Evolutionary conservation across 1,140 invertebrate genomes (phyloP).

Genomic region (Scaptomyza pallida): DNA sequence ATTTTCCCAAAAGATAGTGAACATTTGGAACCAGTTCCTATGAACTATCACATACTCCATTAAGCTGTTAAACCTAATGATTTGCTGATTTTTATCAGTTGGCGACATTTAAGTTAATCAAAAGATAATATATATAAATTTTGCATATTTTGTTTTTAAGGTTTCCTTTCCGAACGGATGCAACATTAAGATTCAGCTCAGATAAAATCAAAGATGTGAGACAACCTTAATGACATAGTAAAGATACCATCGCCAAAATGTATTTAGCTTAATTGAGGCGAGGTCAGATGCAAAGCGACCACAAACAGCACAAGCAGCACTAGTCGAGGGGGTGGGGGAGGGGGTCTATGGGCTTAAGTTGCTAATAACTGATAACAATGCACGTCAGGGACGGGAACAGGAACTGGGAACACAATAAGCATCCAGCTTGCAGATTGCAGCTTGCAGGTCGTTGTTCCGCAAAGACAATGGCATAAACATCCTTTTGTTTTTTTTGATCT

Average conservation of each 20-base stretch:
- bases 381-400: slow-evolving; percentile 8
- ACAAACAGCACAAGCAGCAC: slow-evolving; percentile 34
- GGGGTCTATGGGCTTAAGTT: slow-evolving; percentile 44
- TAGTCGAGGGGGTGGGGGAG: background rate
- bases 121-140: slow-evolving; percentile 6
- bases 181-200: background rate
- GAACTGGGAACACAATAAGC: slow-evolving; percentile 54
- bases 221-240: slow-evolving; percentile 6
- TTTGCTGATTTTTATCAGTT: background rate
- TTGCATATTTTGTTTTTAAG: background rate
- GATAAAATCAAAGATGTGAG: background rate
- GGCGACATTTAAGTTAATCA: background rate
- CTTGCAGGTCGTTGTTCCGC: slow-evolving; percentile 67
- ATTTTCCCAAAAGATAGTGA: too few relatives aligned
- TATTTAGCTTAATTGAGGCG: slow-evolving; percentile 61
- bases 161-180: background rate
- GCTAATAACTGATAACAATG: slow-evolving; percentile 62
- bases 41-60: too few relatives aligned
- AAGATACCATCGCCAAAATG: slow-evolving; percentile 28
- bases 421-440: slow-evolving; percentile 1
- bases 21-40: too few relatives aligned
- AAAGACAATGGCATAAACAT: slow-evolving; percentile 45
- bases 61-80: too few relatives aligned
- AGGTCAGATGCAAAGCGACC: slow-evolving; percentile 66
- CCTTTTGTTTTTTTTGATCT: slow-evolving; percentile 32